A percentile compares a stretch with the other conserved stretches of the same genome.
Conservation (phyloP, 2,888 invertebrate genomes). For the Melanostoma scalare region DNA sequence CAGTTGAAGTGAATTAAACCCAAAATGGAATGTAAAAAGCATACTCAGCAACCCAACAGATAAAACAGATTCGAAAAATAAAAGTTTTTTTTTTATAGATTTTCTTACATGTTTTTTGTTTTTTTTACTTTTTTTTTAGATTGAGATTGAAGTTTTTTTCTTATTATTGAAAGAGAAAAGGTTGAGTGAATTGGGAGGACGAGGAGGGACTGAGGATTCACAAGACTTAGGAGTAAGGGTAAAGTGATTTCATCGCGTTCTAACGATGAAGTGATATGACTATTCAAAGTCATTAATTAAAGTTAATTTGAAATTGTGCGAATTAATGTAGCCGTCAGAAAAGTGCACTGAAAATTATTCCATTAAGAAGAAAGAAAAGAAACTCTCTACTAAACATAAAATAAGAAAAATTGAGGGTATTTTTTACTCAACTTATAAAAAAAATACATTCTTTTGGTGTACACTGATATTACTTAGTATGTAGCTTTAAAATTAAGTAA, state of each 20-base stretch:
- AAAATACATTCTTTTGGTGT: conserved; percentile 54
- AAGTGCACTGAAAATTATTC: conserved; percentile 69
- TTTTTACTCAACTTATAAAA: not conserved
- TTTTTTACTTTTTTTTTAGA: conserved; percentile 45
- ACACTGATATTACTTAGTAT: conserved; percentile 48
- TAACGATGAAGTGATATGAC: conserved; percentile 60
- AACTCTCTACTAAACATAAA: conserved; percentile 47
- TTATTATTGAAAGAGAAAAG: conserved; percentile 23
- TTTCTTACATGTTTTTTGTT: not conserved
- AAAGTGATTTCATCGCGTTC: conserved; percentile 54
- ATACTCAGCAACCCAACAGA: conserved; percentile 74
- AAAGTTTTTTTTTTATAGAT: conserved; percentile 11
- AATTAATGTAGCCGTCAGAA: conserved; percentile 64
- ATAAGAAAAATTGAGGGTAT: conserved; percentile 15
- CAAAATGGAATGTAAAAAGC: conserved; percentile 58
- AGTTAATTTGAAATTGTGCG: conserved; percentile 66
- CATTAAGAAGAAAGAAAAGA: conserved; percentile 19
- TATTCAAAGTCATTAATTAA: conserved; percentile 41
- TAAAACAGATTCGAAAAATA: conserved; percentile 68
- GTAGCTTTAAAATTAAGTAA: not conserved
- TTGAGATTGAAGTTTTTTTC: conserved; percentile 20
- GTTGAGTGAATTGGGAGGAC: not conserved
- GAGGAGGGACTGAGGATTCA: conserved; percentile 9
- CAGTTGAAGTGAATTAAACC: conserved; percentile 30
- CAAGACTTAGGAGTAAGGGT: conserved; percentile 17